A percentile compares a stretch with the other conserved stretches of the same genome.
phyloP scores from a whole-genome alignment of 2,888 invertebrate genomes.

The Lamproptera curius region DNA sequence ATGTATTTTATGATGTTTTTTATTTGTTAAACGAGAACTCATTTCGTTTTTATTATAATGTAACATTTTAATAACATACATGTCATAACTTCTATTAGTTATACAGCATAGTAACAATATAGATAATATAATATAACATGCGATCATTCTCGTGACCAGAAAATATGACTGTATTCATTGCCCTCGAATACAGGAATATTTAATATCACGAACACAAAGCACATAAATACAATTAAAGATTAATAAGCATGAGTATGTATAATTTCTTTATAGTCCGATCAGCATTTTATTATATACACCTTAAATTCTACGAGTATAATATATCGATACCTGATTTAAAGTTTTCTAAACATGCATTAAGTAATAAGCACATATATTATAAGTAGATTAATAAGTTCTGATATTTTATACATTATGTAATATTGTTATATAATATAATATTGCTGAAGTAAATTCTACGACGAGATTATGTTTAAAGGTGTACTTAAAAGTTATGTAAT shows the following conservation, averaged over 20 bases:
- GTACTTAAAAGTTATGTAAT: not conserved
- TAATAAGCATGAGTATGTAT: conserved; percentile 10
- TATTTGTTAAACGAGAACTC: too few species aligned
- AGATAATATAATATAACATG: too few species aligned
- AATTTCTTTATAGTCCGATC: conserved; percentile 46
- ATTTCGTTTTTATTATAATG: too few species aligned
- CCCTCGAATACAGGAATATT: conserved; percentile 63
- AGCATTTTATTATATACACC: conserved; percentile 47
- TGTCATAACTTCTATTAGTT: too few species aligned
- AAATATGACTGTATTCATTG: conserved; percentile 65
- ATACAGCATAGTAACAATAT: too few species aligned
- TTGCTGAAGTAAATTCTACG: not conserved
- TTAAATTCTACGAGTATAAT: conserved; percentile 25
- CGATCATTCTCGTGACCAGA: too few species aligned
- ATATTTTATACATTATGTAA: conserved; percentile 20
- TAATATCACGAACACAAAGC: conserved; percentile 23
- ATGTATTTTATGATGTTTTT: too few species aligned
- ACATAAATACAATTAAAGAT: conserved; percentile 3
- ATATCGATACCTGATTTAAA: conserved; percentile 23
- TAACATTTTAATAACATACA: too few species aligned
- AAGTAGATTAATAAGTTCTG: not conserved
- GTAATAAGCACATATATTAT: not conserved
- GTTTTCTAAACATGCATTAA: not conserved
- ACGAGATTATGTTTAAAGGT: not conserved
- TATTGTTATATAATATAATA: not conserved